Evolutionary conservation across 2,113 vertebrate genomes (phyloP).

Genomic region (Phasianus colchicus): DNA sequence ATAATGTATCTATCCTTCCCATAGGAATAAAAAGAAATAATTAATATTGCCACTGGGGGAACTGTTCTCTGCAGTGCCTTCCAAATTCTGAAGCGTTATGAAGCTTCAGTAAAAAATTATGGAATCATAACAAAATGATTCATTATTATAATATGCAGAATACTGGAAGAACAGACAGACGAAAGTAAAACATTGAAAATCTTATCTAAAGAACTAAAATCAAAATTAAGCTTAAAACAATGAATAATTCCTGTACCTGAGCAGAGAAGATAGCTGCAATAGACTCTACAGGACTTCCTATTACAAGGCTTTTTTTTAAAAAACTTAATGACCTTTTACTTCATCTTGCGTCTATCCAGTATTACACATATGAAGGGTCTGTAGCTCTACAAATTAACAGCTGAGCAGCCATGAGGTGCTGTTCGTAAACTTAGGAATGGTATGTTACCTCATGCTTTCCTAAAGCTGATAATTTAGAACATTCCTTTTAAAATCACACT

Average conservation of each 20-base stretch:
- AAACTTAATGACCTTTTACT: background rate
- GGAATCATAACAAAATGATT: conserved; percentile 23
- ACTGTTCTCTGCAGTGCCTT: background rate
- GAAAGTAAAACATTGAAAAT: background rate
- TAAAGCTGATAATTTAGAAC: background rate
- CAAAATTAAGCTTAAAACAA: background rate
- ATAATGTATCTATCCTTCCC: background rate
- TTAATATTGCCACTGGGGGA: background rate
- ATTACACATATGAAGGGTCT: background rate
- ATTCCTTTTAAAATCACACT: background rate
- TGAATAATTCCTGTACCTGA: accelerated
- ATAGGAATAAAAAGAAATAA: background rate
- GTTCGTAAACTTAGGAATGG: background rate
- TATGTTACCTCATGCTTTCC: background rate
- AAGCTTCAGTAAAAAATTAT: conserved; percentile 25
- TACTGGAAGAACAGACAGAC: background rate
- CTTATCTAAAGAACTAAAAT: background rate
- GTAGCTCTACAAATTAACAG: background rate
- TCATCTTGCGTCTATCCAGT: background rate
- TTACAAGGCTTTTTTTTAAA: background rate
- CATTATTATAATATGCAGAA: background rate
- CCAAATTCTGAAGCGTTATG: background rate
- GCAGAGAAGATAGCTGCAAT: background rate
- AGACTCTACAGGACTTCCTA: background rate
- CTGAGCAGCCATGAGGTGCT: background rate